Evolutionary conservation across 2,113 vertebrate species (phyloP), one percentile per base, ranked within the genome.

Genomic region (Protomyctophum bolini): DNA sequence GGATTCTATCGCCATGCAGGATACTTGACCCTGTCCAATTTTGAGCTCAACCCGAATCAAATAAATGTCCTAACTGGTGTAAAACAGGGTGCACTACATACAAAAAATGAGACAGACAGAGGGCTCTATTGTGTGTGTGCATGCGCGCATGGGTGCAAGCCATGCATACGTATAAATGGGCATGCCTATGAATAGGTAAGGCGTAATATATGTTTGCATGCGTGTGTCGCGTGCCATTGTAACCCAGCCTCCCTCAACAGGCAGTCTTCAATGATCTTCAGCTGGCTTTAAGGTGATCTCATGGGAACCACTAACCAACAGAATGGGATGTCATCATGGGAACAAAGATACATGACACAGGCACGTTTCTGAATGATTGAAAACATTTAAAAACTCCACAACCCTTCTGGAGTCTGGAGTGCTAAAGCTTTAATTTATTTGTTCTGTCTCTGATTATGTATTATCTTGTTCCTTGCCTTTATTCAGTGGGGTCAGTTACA

Each of bases 281-380:
- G 59, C 61, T 58, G 72, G 29, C 83, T 89, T 91, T 89, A 83
- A 91, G 79, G 81, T 90, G 88, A 92, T 80, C 89, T 91, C 90
- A 88, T 67, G 77, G 85, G 89, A 86, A 67, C 75, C 76, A 75
- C 91, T 85, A 87, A 85, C 84, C 47, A 86, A 75, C 49, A 41
- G 73, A 73, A 74, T 2, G 21, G 75, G 82, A 83, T 86, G 78
- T 75, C 83, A 91, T 89, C 89, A 89, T 86, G 70, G 21, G 86
- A 91, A 88, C 21, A 80, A 50, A 77, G 47, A 75, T 50, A 21
- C 68, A 66, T 89, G 83, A 89, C 87, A 86, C 80, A 14, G 51
- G 63, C 73, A 89, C 70, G 45, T 83, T 89, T 85, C 76, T 83
- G 82, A 75, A 76, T 66, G 76, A 83, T 64, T 70, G 48, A 65